phyloP scores from a whole-genome alignment of 2,797 vertebrate genomes.

The Alfaro cultratus region DNA sequence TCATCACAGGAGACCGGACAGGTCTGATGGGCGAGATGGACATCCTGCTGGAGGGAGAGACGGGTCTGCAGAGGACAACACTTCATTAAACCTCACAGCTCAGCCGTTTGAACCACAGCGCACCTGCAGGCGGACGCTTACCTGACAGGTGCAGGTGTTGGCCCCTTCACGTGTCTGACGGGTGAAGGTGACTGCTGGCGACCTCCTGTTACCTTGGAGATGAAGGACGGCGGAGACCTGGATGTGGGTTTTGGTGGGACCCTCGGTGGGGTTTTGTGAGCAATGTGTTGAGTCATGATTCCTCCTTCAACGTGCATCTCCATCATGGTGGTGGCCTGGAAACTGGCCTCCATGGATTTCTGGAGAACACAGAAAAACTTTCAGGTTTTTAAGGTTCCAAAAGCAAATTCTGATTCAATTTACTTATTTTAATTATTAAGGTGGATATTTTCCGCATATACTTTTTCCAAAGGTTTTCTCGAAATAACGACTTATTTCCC shows the following conservation, averaged over 20 bases:
- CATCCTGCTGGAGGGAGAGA: slow-evolving; percentile 89
- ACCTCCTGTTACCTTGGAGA: slow-evolving; percentile 84
- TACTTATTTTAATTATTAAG: too few relatives aligned
- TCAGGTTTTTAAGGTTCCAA: neutral
- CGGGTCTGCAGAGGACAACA: slow-evolving; percentile 77
- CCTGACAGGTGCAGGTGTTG: slow-evolving; percentile 82
- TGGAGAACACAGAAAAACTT: neutral
- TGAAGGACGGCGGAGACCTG: slow-evolving; percentile 87
- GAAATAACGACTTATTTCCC: too few relatives aligned
- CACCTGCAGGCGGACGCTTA: slow-evolving; percentile 9
- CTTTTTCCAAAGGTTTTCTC: too few relatives aligned
- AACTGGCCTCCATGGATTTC: slow-evolving; percentile 63
- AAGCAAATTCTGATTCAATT: too few relatives aligned
- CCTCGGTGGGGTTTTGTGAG: slow-evolving; percentile 94
- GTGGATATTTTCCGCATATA: too few relatives aligned
- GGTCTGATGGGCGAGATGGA: slow-evolving; percentile 94
- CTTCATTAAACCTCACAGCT: neutral
- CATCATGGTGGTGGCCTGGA: slow-evolving; percentile 69
- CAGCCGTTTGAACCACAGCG: neutral
- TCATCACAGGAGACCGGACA: slow-evolving; percentile 90
- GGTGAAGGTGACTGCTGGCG: slow-evolving; percentile 96
- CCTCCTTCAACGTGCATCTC: slow-evolving; percentile 87
- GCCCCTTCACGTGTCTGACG: slow-evolving; percentile 93
- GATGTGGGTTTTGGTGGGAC: slow-evolving; percentile 93
- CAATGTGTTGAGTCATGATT: slow-evolving; percentile 84